Conservation (phyloP, 2,797 vertebrate species). For the Carapus acus region DNA sequence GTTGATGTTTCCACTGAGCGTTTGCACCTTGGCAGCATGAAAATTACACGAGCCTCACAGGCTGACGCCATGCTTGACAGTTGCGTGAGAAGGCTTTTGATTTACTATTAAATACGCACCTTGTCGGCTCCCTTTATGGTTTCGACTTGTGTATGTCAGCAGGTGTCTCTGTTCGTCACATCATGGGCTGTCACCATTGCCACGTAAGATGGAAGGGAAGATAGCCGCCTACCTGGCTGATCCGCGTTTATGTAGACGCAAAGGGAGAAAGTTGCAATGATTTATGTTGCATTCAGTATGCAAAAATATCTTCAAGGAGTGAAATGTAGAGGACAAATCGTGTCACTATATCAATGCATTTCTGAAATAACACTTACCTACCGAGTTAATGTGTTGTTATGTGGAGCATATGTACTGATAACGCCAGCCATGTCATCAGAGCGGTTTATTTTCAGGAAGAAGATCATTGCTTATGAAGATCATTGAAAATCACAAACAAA, state of each 20-base stretch:
- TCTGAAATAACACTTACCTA: neutral
- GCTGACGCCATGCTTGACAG: constrained; percentile 30
- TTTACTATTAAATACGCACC: constrained; percentile 30
- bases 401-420: neutral
- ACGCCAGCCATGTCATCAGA: constrained; percentile 6
- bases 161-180: constrained; percentile 31
- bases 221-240: constrained; percentile 11
- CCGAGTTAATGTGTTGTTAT: constrained; percentile 1
- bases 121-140: constrained; percentile 33
- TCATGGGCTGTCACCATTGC: constrained; percentile 12
- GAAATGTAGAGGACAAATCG: constrained; percentile 14
- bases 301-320: constrained; percentile 18
- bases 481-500: neutral
- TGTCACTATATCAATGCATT: neutral
- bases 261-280: constrained; percentile 21
- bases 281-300: constrained; percentile 24
- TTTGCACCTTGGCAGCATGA: neutral
- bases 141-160: constrained; percentile 32
- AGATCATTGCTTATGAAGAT: constrained; percentile 6
- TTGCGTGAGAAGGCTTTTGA: constrained; percentile 36
- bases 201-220: constrained; percentile 23
- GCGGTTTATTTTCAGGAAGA: constrained; percentile 16
- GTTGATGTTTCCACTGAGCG: neutral
- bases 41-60: constrained; percentile 14
- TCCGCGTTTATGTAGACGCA: constrained; percentile 23